Percentiles rank a stretch among this genome's conserved stretches.
phyloP scores from a whole-genome alignment of 2,888 invertebrate genomes.

The Andrena minutula region DNA sequence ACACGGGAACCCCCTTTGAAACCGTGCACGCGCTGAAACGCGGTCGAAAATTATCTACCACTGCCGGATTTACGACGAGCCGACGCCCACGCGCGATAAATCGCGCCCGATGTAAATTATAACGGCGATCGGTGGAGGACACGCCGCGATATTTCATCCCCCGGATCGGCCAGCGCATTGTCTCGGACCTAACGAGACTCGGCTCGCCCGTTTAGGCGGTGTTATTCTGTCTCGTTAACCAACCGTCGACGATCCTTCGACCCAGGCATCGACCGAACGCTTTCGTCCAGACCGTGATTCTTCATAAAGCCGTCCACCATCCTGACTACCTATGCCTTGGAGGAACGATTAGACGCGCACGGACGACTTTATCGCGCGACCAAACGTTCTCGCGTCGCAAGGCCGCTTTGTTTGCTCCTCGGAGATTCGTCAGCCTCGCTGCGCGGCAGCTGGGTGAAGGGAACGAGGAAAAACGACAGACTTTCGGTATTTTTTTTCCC shows the following conservation, averaged over 20 bases:
- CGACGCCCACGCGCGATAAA: constrained; percentile 51
- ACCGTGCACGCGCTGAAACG: constrained; percentile 9
- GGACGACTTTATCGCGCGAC: constrained; percentile 44
- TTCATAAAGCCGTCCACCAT: constrained; percentile 5
- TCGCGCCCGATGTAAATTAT: constrained; percentile 36
- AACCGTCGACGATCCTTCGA: constrained; percentile 15
- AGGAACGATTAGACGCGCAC: constrained; percentile 61
- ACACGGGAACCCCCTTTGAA: constrained; percentile 14
- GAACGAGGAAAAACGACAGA: neutral
- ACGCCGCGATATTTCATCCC: constrained; percentile 31
- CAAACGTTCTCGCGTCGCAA: neutral
- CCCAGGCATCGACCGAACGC: neutral
- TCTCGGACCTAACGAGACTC: constrained; percentile 32
- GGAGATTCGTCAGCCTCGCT: constrained; percentile 5
- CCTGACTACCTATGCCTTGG: constrained; percentile 5
- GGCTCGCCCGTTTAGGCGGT: constrained; percentile 31
- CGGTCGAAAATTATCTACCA: constrained; percentile 53
- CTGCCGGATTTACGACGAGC: constrained; percentile 34
- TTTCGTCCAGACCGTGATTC: no score
- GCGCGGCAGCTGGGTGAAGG: neutral
- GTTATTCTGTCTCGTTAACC: constrained; percentile 49
- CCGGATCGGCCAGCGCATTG: constrained; percentile 1
- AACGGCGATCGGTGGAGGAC: constrained; percentile 40
- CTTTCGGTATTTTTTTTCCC: neutral
- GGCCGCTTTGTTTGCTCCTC: neutral